Percentiles rank a stretch among this genome's conserved stretches.
Evolutionary conservation across 2,888 invertebrate species (phyloP).

Genomic region (Rhagonycha fulva): DNA sequence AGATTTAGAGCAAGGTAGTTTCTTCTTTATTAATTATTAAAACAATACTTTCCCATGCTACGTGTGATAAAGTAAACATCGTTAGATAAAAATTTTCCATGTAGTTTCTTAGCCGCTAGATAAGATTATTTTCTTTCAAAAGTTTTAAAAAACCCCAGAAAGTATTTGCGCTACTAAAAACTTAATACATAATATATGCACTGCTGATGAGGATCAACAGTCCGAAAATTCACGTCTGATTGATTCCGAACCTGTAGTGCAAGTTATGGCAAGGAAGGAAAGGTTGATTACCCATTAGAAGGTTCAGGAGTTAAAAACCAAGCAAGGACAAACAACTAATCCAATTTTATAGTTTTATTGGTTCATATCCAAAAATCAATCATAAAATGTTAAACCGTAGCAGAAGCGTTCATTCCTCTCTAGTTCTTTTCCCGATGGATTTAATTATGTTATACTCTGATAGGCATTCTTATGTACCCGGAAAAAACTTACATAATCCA

Average conservation of each 20-base stretch:
- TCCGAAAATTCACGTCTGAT: neutral
- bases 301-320: neutral
- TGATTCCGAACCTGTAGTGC: neutral
- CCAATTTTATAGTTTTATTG: neutral
- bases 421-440: neutral
- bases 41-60: neutral
- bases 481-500: neutral
- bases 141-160: neutral
- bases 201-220: neutral
- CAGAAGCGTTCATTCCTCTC: neutral
- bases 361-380: neutral
- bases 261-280: neutral
- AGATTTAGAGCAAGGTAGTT: neutral
- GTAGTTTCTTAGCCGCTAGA: neutral
- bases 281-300: neutral
- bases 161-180: neutral
- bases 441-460: neutral
- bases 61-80: neutral
- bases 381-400: neutral
- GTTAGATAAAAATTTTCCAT: neutral
- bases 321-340: neutral
- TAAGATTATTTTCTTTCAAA: neutral
- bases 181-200: too few species aligned
- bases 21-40: neutral
- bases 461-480: neutral